These are phyloP conservation scores for Helogale parvula DNA, from an alignment of 2,113 vertebrate genomes.

Conservation along the genomic window DNA sequence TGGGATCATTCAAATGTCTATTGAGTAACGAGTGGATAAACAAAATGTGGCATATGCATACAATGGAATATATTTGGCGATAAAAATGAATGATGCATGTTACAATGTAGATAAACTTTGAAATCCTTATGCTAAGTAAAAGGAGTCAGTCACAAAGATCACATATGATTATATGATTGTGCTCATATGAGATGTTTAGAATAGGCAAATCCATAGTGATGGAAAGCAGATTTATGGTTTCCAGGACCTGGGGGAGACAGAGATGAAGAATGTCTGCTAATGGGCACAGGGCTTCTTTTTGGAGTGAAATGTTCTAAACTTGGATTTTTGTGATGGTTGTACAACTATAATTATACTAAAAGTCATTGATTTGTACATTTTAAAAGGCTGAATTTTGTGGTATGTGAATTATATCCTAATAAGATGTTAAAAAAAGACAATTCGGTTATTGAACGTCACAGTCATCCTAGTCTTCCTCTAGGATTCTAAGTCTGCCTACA, in stretches of 20 bases:
- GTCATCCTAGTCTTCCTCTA: neutral
- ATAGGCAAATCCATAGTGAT: neutral
- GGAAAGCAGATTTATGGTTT: neutral
- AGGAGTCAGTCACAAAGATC: neutral
- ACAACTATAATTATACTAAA: neutral
- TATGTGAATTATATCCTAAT: neutral
- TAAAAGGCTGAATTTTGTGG: neutral
- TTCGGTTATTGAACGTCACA: neutral
- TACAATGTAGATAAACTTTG: neutral
- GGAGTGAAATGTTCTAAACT: neutral
- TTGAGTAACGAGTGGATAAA: neutral
- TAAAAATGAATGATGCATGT: neutral
- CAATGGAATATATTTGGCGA: neutral
- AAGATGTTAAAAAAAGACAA: slow-evolving; percentile 16
- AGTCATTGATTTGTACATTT: neutral
- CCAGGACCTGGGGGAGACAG: neutral
- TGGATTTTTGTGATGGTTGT: neutral
- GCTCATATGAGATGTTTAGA: neutral
- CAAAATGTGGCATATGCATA: neutral
- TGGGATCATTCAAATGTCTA: neutral
- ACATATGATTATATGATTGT: neutral
- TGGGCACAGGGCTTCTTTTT: neutral
- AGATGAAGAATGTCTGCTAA: neutral
- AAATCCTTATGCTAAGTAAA: neutral
- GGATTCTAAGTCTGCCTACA: neutral